Evolutionary conservation across 2,113 vertebrate genomes (phyloP), one percentile per base, ranked within the genome.

Genomic region (Halcyon senegalensis): DNA sequence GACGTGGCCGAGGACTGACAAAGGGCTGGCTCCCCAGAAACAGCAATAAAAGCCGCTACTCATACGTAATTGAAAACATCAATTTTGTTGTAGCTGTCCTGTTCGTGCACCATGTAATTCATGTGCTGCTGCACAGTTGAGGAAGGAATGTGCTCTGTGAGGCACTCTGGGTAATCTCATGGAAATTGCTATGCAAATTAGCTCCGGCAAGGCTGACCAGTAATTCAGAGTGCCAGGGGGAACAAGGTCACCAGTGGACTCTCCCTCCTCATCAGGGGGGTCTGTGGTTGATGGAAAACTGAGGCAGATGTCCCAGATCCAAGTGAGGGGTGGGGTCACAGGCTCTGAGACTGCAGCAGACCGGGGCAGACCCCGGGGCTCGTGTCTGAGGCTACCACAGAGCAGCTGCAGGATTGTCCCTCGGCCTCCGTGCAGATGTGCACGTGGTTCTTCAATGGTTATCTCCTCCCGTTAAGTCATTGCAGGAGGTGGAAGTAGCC

Each of bases 1-100:
- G 64, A 9, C 9, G 2, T 5, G 88, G 83, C 70, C 79, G 15
- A 75, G 89, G 85, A 43, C 91, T 89, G 94, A 67, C 76, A 64
- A 75, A 75, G 50, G 66, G 48, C 92, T 80, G 90, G 44, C 74
- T 94, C 94, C 68, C 89, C 92, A 81, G 89, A 84, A 90, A 51
- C 14, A 83, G 86, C 92, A 82, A 60, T 74, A 76, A 79, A 79
- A 86, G 62, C 76, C 25, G 24, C 94, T 93, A 66, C 80, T 93
- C n/a, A 41, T 39, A 33, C 76, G 75, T 86, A 76, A 93, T 84
- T 96, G 80, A 72, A 79, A 84, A 75, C 90, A 80, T 93, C 91
- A 37, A 86, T 94, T 96, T 86, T 85, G 43, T 30, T 80, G 90
- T 68, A 76, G 62, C 92, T 82, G 86, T 78, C 75, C 58, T 51